Evolutionary conservation across 2,888 invertebrate genomes (phyloP).

Genomic region (Strigamia transsilvanica): DNA sequence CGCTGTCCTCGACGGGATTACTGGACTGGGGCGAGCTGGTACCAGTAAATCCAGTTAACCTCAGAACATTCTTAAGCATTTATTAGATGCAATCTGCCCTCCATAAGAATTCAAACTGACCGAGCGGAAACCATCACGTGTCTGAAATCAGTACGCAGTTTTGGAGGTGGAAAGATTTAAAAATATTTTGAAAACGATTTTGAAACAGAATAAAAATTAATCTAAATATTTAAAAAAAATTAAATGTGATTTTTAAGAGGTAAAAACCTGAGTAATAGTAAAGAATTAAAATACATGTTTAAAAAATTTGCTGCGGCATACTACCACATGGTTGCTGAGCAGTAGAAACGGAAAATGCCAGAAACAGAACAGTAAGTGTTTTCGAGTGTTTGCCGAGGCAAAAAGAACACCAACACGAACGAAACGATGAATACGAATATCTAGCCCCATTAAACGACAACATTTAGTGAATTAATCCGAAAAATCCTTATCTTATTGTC

Average conservation of each 20-base stretch:
- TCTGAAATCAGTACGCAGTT: too few species aligned
- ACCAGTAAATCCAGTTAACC: background rate
- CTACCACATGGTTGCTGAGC: slow-evolving; percentile 46
- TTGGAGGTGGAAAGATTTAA: too few species aligned
- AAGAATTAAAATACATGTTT: background rate
- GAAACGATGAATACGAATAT: too few species aligned
- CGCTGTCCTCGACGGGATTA: background rate
- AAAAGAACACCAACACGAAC: too few species aligned
- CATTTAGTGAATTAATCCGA: background rate
- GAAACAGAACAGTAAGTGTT: slow-evolving; percentile 52
- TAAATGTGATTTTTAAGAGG: background rate
- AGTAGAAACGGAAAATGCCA: slow-evolving; percentile 44
- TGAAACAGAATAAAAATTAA: background rate
- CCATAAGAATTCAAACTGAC: background rate
- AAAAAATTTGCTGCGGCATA: slow-evolving; percentile 2
- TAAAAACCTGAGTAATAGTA: background rate
- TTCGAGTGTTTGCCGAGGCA: too few species aligned
- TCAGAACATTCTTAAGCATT: background rate
- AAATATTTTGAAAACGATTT: too few species aligned
- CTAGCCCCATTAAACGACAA: too few species aligned
- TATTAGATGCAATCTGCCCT: background rate
- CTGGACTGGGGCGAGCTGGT: background rate
- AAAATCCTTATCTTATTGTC: background rate
- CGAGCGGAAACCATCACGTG: background rate
- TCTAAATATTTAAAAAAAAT: background rate